Evolutionary conservation across 2,797 vertebrate species (phyloP), one percentile per base, ranked within the genome.

Genomic region (Helicolenus hilgendorfi): DNA sequence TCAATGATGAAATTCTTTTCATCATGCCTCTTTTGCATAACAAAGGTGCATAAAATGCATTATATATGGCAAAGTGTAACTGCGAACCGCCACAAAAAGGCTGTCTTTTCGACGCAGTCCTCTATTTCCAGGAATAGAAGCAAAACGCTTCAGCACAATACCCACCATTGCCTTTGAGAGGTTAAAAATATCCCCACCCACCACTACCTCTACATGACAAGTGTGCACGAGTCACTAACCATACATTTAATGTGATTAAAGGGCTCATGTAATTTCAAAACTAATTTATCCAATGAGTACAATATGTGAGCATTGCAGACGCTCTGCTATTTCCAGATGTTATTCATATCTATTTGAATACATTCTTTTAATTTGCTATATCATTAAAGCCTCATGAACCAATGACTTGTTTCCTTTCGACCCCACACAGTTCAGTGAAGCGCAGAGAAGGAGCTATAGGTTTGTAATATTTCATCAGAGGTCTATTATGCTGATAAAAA

Each of bases 1-100:
- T 93, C 91, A 89, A 80, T 94, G 95, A 96, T 95, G 88, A 95
- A 92, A 95, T 93, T 92, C 91, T 96, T 96, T 96, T 96, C 94
- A 96, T 95, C 93, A 86, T 79, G 77, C 81, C 92, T 87, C 73
- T 55, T 97, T 95, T 95, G 94, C 95, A 97, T 96, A 95, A 97
- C 95, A 97, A 96, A 94, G 94, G 87, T 89, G 84, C 86, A 91
- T 91, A 83, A 92, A 95, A 96, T 95, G 87, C 87, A 93, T 96
- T 95, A 95, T 92, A 88, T 93, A 90, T 86, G 89, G 77, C 71
- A 84, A 90, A 71, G 81, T 94, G 87, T 72, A 90, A 91, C 87
- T 89, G 88, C 88, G 92, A 94, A 81, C 85, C 15, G 14, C 83
- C 83, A 83, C 76, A 79, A 85, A 83, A 79, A 83, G 79, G 74